Evolutionary conservation across 2,888 invertebrate species (phyloP), one percentile per base, ranked within the genome.

Genomic region (Nebria salina): DNA sequence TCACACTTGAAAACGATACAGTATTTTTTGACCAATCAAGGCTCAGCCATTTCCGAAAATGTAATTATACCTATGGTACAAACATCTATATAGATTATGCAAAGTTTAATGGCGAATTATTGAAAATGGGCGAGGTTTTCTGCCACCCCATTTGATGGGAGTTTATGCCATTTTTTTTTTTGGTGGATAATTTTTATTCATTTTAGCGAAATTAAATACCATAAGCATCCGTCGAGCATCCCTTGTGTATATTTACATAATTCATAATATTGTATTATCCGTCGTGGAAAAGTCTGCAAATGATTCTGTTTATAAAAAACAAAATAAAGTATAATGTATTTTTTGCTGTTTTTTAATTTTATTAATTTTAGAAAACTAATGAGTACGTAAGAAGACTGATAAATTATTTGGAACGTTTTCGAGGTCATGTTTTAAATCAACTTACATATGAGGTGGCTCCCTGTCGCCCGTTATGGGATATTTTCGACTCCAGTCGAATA

Each of bases 1-100:
- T 92, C 92, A 81, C 94, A 95, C 86, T 91, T 95, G 84, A 93
- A 93, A 85, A 94, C 93, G n/a, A 93, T 95, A 73, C 95, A 95
- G 87, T 93, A 92, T 86, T 95, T 93, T 88, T 91, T 96, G 83
- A 93, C 94, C 85, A 93, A 92, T 86, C 93, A 94, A 85, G 94
- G 94, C 54, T 92, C 92, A 75, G 91, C 92, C 84, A 93, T 95
- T 85, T 93, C 94, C 77, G 91, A 92, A 85, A 91, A 93, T 91
- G 94, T 94, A 88, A 89, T 90, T 84, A 86, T 42, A 43, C 5
- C 5, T 34, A 34, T 34, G 5, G 34, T 34, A 20, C 20, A 20
- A 20, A 20, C 0, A 20, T 20, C 20, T 20, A 20, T 20, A 20
- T 0, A 20, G 20, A 20, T 20, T 20, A 20, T 20, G 20, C 1